Base-by-base conservation (phyloP, 2,888 invertebrate genomes). In the Cerastoderma edule region DNA sequence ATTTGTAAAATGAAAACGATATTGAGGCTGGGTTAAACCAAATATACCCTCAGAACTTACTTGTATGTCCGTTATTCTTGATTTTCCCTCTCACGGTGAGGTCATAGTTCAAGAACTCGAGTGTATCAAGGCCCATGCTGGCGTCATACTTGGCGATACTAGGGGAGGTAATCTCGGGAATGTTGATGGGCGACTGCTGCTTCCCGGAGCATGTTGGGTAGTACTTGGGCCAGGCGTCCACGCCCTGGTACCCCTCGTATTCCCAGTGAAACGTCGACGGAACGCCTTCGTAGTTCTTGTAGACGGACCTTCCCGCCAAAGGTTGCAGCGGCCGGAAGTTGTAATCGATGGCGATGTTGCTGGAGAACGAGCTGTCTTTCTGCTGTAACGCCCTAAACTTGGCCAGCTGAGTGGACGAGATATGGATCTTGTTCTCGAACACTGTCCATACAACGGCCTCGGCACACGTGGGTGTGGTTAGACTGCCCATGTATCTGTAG, bases 371-470 rank as follows among this genome's bases (percentile, higher is more conserved):
- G 3, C 30, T 10, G 2, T 28, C 30, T 13, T 24, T 8, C 13
- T 39, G 44, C 13, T 27, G 6, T 30, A 64, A 44, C 16, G 13
- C 1, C 0, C 82, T 67, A 67, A 82, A 78, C 13, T 68, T 48
- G 0, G 6, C 50, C 27, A 79, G 53, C 64, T 64, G 85, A 5
- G 32, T 22, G 2, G 69, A 48, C 0, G 85, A 83, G 46, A 85
- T 77, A 1, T 46, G 63, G 48, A 78, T 76, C 19, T 53, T 67
- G n/a, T 78, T 67, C 13, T 76, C 70, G 64, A 85, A 83, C 44
- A 88, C 76, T 19, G 85, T 83, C 88, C 88, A 88, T n/a, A 84
- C 66, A 19, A 88, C 88, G 24, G 75, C 67, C 68, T 87, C 86
- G 46, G 80, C 73, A 75, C 88, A 88, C 0, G 57, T 50, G 1